These are phyloP conservation scores for Agrochola macilenta DNA, from an alignment of 2,888 invertebrate genomes.

Conservation along the genomic window DNA sequence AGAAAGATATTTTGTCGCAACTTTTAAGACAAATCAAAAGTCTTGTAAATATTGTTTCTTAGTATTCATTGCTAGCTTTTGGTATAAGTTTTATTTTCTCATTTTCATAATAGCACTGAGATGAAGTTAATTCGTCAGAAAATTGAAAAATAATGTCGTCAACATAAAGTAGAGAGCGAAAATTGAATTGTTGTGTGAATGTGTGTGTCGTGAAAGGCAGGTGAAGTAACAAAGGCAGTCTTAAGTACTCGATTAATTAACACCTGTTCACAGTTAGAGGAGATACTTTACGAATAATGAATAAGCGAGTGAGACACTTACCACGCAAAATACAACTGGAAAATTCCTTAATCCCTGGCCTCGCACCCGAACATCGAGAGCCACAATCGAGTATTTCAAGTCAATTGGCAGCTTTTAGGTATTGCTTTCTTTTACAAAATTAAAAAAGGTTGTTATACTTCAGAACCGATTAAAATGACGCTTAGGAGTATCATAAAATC, in stretches of 20 bases:
- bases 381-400: neutral
- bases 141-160: slow-evolving; percentile 19
- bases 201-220: neutral
- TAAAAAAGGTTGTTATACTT: neutral
- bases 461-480: neutral
- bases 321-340: neutral
- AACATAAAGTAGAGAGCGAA: neutral
- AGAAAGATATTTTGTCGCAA: slow-evolving; percentile 46
- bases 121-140: slow-evolving; percentile 18
- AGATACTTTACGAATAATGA: neutral
- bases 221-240: neutral
- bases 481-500: neutral
- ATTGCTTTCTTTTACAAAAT: neutral
- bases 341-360: neutral
- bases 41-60: slow-evolving; percentile 42
- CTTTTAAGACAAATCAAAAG: slow-evolving; percentile 49
- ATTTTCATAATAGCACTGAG: slow-evolving; percentile 35
- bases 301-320: too few relatives aligned
- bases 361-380: neutral
- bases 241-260: neutral
- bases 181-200: slow-evolving; percentile 32
- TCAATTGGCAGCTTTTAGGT: neutral
- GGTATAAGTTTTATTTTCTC: slow-evolving; percentile 27
- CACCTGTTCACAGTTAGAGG: neutral
- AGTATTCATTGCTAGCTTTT: slow-evolving; percentile 41